A percentile compares a stretch with the other conserved stretches of the same genome.
Conservation (phyloP, 1,140 invertebrate species). For the Capitella teleta region DNA sequence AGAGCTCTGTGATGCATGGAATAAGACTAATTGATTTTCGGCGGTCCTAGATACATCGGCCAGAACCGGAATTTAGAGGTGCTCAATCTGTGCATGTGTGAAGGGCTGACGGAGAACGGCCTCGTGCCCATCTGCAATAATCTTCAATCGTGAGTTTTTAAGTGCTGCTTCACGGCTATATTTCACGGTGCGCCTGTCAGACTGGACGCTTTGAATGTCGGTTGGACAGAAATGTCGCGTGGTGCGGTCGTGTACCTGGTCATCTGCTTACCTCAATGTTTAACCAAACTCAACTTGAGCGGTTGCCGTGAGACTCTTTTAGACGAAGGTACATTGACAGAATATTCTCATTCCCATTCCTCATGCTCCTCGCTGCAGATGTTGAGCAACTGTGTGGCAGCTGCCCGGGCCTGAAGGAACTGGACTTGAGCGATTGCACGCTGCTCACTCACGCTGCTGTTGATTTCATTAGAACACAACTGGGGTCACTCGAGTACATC, state of each 20-base stretch:
- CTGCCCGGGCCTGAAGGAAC: slow-evolving; percentile 62
- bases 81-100: slow-evolving; percentile 63
- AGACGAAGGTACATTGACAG: slow-evolving; percentile 65
- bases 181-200: slow-evolving; percentile 39
- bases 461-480: slow-evolving; percentile 46
- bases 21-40: not conserved
- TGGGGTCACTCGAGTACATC: slow-evolving; percentile 65
- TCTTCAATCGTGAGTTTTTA: slow-evolving; percentile 51
- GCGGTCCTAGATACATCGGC: slow-evolving; percentile 43
- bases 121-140: slow-evolving; percentile 47
- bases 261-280: slow-evolving; percentile 48
- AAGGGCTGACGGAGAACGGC: slow-evolving; percentile 51
- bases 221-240: slow-evolving; percentile 62
- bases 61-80: slow-evolving; percentile 56
- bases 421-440: slow-evolving; percentile 78
- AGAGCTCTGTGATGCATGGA: too few species aligned
- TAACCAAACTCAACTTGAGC: slow-evolving; percentile 66
- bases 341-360: too few species aligned
- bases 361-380: slow-evolving; percentile 46
- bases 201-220: slow-evolving; percentile 62
- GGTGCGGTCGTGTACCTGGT: slow-evolving; percentile 53
- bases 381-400: slow-evolving; percentile 51
- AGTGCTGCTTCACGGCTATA: not conserved
- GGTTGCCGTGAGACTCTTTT: slow-evolving; percentile 62
- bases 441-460: slow-evolving; percentile 53